Base-by-base conservation (phyloP, 2,113 vertebrate species). In the Coptodon bakossiorum region DNA sequence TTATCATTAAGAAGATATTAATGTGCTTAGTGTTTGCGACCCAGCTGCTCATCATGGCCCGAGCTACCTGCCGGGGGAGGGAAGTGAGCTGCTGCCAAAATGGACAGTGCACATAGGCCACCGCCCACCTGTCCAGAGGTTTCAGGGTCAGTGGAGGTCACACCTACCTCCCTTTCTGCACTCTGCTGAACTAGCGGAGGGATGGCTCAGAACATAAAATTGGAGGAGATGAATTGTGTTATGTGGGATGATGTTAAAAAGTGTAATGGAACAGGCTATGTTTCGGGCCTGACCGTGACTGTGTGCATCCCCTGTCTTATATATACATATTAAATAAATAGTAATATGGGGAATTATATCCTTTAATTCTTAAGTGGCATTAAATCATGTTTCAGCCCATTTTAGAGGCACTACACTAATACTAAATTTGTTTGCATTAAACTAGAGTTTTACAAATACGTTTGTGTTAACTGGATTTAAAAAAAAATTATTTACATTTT, bases 1-100 rank as follows among this genome's bases (percentile, higher is more conserved):
- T 99, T 98, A 99, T 98, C 98, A 99, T 99, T 98, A 98, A 98
- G 98, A 98, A 98, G 95, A 99, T 99, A 99, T 99, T 99, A 99
- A 99, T 99, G 98, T 95, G 98, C 98, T 98, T 98, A 98, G 98
- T 98, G 97, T 98, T 98, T 98, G 97, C 97, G 98, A 98, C 98
- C 98, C 98, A 98, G 97, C 98, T 98, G 98, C 98, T 99, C 98
- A 99, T 99, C 98, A 98, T 97, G 97, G 98, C 97, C 97, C 96
- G 97, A 97, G 97, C 96, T 97, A 97, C 97, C 97, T 96, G 97
- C 97, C 97, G 97, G 97, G 97, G 97, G 96, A 96, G 96, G 96
- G 97, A 96, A 66, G 96, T 94, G 97, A 96, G 96, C 96, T 93
- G 96, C 97, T 98, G 98, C 97, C 98, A 98, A 97, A 97, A 97